A percentile compares a stretch with the other conserved stretches of the same genome.
Conservation (phyloP, 2,888 invertebrate genomes). For the Xiphydria camelus region DNA sequence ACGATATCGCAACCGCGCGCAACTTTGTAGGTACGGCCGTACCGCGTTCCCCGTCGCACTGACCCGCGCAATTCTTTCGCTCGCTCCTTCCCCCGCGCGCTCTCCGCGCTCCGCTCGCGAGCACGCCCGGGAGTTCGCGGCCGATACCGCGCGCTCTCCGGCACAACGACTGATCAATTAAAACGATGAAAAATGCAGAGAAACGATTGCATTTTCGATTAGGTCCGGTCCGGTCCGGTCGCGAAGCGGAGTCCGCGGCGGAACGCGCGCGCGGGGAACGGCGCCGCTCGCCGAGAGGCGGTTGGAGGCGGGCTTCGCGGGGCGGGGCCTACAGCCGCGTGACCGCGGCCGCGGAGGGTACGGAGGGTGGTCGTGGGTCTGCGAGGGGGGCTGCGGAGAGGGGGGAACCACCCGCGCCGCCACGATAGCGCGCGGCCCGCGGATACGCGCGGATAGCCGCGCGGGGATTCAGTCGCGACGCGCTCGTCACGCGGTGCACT, state of each 20-base stretch:
- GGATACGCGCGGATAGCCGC: slow-evolving; percentile 44
- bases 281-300: slow-evolving; percentile 32
- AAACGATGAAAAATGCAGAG: background rate
- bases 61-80: too few species aligned
- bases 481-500: slow-evolving; percentile 57
- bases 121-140: too few species aligned
- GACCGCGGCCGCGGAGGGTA: slow-evolving; percentile 15
- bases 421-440: slow-evolving; percentile 53
- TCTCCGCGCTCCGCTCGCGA: too few species aligned
- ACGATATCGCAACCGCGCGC: too few species aligned
- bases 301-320: slow-evolving; percentile 40
- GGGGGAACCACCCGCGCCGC: slow-evolving; percentile 55
- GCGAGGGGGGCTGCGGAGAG: slow-evolving; percentile 49
- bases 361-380: slow-evolving; percentile 16
- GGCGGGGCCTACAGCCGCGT: slow-evolving; percentile 13
- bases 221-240: too few species aligned
- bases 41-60: too few species aligned
- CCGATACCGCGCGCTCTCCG: too few species aligned
- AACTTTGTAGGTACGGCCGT: too few species aligned
- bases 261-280: background rate
- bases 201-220: background rate
- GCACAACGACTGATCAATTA: too few species aligned
- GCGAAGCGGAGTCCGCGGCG: background rate
- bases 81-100: too few species aligned
- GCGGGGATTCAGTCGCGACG: slow-evolving; percentile 57